Conservation (phyloP, 2,888 invertebrate species). For the Allolobophora icterica region DNA sequence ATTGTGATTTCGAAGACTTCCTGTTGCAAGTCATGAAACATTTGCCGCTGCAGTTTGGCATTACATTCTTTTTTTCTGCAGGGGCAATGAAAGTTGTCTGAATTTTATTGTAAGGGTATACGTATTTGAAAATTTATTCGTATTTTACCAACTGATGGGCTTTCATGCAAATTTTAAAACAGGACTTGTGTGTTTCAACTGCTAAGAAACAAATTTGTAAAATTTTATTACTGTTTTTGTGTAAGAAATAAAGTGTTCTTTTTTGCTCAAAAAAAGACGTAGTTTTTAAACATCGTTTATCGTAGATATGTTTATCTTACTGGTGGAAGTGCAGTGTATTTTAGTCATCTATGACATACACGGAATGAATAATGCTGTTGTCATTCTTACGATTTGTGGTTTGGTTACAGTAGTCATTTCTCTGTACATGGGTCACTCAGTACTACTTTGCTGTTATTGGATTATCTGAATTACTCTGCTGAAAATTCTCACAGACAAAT, state of each 20-base stretch:
- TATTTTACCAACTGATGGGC: background rate
- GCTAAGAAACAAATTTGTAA: conserved; percentile 5
- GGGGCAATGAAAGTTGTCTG: background rate
- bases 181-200: background rate
- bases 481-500: background rate
- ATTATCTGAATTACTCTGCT: background rate
- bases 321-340: conserved; percentile 17
- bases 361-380: background rate
- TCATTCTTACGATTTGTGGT: background rate
- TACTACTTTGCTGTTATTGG: background rate
- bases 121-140: background rate
- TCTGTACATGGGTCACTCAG: background rate
- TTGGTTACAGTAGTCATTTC: background rate
- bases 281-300: background rate
- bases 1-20: background rate
- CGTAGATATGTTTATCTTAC: background rate
- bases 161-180: background rate
- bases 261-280: background rate
- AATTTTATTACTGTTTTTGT: background rate
- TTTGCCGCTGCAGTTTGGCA: background rate
- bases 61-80: background rate
- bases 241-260: background rate
- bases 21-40: background rate
- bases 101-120: background rate
- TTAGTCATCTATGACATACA: background rate